Conservation (phyloP, 23 tunicate genomes). For the Styela plicata region DNA sequence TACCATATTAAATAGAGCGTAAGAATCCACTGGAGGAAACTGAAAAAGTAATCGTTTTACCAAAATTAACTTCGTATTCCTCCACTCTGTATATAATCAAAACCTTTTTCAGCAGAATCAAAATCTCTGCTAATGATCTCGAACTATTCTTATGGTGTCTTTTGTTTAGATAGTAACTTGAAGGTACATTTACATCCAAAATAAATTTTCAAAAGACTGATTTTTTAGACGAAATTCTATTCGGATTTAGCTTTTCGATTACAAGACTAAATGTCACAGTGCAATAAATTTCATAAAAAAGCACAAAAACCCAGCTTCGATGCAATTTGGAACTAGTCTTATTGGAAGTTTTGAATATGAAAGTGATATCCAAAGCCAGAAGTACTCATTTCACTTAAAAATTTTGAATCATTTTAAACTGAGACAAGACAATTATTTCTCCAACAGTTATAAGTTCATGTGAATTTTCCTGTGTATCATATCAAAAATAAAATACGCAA, state of each 20-base stretch:
- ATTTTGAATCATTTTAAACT: neutral
- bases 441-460: neutral
- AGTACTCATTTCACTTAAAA: neutral
- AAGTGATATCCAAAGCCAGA: neutral
- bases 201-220: neutral
- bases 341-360: neutral
- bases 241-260: neutral
- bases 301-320: neutral
- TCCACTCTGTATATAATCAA: no score
- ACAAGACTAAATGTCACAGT: neutral
- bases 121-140: no score
- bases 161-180: neutral
- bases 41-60: no score
- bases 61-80: no score
- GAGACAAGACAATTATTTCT: no score
- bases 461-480: neutral
- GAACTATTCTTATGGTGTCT: neutral
- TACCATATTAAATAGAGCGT: no score
- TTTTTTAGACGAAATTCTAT: neutral
- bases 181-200: neutral
- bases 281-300: neutral
- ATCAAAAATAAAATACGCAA: neutral
- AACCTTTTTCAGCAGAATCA: no score
- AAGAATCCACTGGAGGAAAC: no score
- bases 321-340: neutral